Base-by-base conservation (phyloP, 1,140 invertebrate genomes). In the Metaphire vulgaris region DNA sequence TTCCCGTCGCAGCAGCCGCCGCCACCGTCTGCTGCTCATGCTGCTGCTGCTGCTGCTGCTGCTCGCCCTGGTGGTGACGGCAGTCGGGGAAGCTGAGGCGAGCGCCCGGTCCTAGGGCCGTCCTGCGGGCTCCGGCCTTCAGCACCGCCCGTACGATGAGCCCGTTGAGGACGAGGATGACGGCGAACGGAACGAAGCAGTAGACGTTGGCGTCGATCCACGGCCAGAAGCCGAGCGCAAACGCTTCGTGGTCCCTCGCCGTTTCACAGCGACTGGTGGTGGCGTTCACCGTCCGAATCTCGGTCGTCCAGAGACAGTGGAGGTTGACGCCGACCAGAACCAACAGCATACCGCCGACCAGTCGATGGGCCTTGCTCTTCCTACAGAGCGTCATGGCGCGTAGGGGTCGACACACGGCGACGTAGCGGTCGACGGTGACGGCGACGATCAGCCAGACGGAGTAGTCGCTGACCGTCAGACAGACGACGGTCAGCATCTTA, bases 381-480 rank as follows among this genome's bases (percentile, higher is more conserved):
- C 33, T 26, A 32, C 69, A 71, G 33, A 30, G 30, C 69, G 69
- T 33, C 41, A 56, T 6, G n/a, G 72, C 72, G 21, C 31, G 21
- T n/a, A 85, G 78, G 1, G 85, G 85, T 70, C 81, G 72, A 65
- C 79, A 80, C 1, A 85, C 83, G 29, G 81, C 85, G 34, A 86
- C 83, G 77, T 80, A 85, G 30, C 84, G 68, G 74, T 87, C 86
- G 2, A 84, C 68, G 1, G 86, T 87, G 16, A 87, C 82, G 1
- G 84, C 84, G 21, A 87, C 82, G 15, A 86, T 85, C 0, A 86
- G 78, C 84, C 85, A 87, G 0, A 84, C 86, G n/a, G 82, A 83
- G n/a, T 81, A 80, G 74, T 85, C 80, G 69, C 83, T 85, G 69
- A 80, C 77, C 14, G 82, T 80, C 72, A 83, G 85, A 2, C 72